Evolutionary conservation across 1,140 invertebrate genomes (phyloP).

Genomic region (Brachionus rotundiformis): DNA sequence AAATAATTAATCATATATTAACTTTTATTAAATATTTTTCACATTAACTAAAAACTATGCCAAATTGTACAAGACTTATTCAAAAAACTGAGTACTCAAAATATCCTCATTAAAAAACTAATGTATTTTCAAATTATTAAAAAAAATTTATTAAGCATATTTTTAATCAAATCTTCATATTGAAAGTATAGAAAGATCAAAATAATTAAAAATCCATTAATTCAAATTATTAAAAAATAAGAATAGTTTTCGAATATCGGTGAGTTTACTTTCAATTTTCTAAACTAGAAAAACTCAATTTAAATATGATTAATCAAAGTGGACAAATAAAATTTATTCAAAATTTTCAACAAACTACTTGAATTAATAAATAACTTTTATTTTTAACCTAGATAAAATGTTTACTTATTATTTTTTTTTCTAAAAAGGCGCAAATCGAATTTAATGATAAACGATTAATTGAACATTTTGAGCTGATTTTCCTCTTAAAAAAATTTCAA

Average conservation of each 20-base stretch:
- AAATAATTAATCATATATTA: no score
- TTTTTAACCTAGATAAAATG: slow-evolving; percentile 24
- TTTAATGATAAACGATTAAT: slow-evolving; percentile 23
- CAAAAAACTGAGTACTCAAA: no score
- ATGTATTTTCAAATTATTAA: not conserved
- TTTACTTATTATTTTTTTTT: not conserved
- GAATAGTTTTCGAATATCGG: not conserved
- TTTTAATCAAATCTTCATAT: not conserved
- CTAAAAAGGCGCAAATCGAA: slow-evolving; percentile 14
- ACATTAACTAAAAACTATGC: no score
- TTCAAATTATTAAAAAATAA: not conserved
- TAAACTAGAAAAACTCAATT: not conserved
- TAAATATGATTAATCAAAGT: slow-evolving; percentile 8
- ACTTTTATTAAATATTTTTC: no score
- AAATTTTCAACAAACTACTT: slow-evolving; percentile 9
- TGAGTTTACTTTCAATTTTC: not conserved
- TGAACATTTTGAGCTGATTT: slow-evolving; percentile 30
- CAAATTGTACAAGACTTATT: no score
- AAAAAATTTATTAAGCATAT: not conserved
- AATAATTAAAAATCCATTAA: not conserved
- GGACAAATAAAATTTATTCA: not conserved
- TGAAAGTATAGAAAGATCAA: not conserved
- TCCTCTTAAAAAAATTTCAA: slow-evolving; percentile 15
- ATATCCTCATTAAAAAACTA: not conserved
- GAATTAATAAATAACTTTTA: not conserved